These are phyloP conservation scores for Boloria selene DNA, from an alignment of 2,888 invertebrate genomes.

Conservation along the genomic window DNA sequence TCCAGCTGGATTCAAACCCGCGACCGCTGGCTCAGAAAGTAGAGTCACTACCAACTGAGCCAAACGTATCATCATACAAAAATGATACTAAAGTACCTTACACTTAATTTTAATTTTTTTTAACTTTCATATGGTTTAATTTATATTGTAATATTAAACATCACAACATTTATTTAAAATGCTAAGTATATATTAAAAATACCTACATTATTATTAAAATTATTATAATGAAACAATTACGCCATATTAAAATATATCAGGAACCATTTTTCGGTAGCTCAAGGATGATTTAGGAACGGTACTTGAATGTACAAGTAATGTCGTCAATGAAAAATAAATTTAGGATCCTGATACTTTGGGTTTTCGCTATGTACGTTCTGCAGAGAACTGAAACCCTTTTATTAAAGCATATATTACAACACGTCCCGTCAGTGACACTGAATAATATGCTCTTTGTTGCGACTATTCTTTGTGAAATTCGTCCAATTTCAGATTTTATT, in stretches of 20 bases:
- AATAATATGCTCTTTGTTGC: conserved; percentile 78
- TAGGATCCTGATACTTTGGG: conserved; percentile 77
- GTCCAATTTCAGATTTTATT: conserved; percentile 75
- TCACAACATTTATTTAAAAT: not conserved
- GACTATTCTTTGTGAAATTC: conserved; percentile 67
- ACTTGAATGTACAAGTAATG: conserved; percentile 70
- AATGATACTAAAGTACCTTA: too few relatives aligned
- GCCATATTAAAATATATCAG: conserved; percentile 56
- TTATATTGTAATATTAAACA: too few relatives aligned
- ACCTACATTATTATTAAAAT: too few relatives aligned
- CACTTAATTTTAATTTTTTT: too few relatives aligned
- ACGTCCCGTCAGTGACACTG: conserved; percentile 76
- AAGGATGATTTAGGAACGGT: conserved; percentile 76
- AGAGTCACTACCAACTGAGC: too few relatives aligned
- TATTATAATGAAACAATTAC: not conserved
- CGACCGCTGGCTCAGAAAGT: too few relatives aligned
- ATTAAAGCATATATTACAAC: conserved; percentile 82
- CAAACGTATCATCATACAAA: too few relatives aligned
- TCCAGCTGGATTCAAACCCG: too few relatives aligned
- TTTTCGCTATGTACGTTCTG: conserved; percentile 74
- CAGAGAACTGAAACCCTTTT: conserved; percentile 79
- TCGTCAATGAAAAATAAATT: conserved; percentile 78
- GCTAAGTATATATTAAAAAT: not conserved
- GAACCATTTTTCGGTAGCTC: conserved; percentile 58
- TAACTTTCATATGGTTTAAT: not conserved